Evolutionary conservation across 2,113 vertebrate species (phyloP), one percentile per base, ranked within the genome.

Genomic region (Oryzias javanicus): DNA sequence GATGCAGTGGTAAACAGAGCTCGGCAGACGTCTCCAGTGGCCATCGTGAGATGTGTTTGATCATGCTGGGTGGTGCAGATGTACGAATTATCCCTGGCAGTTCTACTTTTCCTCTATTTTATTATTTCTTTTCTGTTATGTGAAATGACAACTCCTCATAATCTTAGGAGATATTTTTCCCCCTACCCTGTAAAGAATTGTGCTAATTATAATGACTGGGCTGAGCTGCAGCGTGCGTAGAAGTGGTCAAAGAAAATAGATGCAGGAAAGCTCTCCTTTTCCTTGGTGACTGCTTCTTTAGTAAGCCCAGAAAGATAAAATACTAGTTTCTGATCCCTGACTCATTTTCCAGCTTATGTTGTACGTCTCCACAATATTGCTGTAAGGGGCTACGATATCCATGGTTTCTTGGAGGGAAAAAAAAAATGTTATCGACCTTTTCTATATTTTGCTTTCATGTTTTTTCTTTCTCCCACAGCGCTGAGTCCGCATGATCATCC

Each of bases 301-400:
- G 84, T 86, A 83, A 89, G 87, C 84, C 81, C 87, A 87, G 83
- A 81, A 71, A 64, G 75, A 90, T 90, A 88, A 89, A 90, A 79
- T 78, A 80, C 70, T 68, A 18, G 52, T 78, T 84, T 86, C 78
- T 69, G 69, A 84, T 84, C 81, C 78, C 79, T 80, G 84, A 87
- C 83, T 89, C 83, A 81, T 82, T 83, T 78, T 75, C 63, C 68
- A 12, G 70, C 77, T 87, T 76, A 81, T 81, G 83, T 62, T 77
- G 56, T 70, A 53, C 74, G 66, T 83, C 61, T 64, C 64, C 4
- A n/a, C 81, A 67, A 82, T 76, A 78, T 83, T 81, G 84, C 84
- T 83, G 41, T 42, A 67, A 86, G 84, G 80, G 58, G 59, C 70
- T 64, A 62, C 79, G 71, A 86, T 83, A 80, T 77, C 79, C 64